phyloP scores from a whole-genome alignment of 2,888 invertebrate genomes.

The Phaonia tiefii region DNA sequence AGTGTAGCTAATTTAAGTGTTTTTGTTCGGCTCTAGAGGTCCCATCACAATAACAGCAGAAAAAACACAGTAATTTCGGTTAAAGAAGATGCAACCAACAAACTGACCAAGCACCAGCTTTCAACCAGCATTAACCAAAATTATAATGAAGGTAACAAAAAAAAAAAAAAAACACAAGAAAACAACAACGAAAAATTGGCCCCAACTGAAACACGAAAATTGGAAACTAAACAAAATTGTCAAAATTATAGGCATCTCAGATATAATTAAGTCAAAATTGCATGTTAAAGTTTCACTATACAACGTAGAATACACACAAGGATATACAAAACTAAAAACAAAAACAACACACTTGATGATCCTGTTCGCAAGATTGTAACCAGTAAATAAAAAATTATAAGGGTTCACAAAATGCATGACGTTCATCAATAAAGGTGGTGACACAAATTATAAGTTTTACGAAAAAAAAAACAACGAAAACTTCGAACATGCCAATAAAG shows the following conservation, averaged over 20 bases:
- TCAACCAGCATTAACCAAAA: background rate
- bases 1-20: conserved; percentile 59
- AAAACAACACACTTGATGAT: background rate
- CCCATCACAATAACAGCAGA: background rate
- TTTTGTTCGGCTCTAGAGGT: conserved; percentile 13
- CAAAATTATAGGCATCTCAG: conserved; percentile 56
- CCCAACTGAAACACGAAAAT: conserved; percentile 47
- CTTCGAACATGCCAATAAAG: too few relatives aligned
- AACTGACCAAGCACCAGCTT: too few relatives aligned
- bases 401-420: conserved; percentile 3
- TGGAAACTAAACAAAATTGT: conserved; percentile 48
- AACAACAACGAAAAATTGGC: too few relatives aligned
- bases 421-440: conserved; percentile 50
- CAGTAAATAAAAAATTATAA: conserved; percentile 48
- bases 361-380: conserved; percentile 6
- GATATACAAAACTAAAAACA: background rate
- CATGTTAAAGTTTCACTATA: conserved; percentile 43
- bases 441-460: conserved; percentile 59
- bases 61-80: too few relatives aligned
- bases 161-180: too few relatives aligned
- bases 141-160: too few relatives aligned
- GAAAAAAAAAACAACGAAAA: too few relatives aligned
- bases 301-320: background rate
- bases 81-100: too few relatives aligned
- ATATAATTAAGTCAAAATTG: conserved; percentile 57